Base-by-base conservation (phyloP, 2,113 vertebrate genomes). In the Scomber colias region DNA sequence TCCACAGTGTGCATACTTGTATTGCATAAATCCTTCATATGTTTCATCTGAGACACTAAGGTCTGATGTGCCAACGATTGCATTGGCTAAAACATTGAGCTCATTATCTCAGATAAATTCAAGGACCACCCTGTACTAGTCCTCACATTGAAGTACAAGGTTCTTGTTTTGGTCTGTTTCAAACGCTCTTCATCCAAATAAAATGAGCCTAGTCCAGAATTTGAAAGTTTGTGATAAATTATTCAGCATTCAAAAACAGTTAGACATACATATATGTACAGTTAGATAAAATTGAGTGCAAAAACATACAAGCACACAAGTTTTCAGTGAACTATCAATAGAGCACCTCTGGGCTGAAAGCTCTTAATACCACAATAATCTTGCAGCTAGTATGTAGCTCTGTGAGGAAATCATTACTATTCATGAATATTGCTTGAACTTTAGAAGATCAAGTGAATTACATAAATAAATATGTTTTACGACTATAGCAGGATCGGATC, bases 381-480 rank as follows among this genome's bases (percentile, higher is more conserved):
- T 57, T 56, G n/a, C 49, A 30, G 45, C 13, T 14, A 45, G 55
- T 66, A 64, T 72, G 49, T 16, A 54, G 53, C 19, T 79, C 35
- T 50, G 54, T 16, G 56, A 46, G 35, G 21, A 70, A 56, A 67
- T 51, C 31, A 56, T 62, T 30, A 57, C 45, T 62, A 56, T 66
- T 71, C 24, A 56, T 68, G 35, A 35, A 70, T 55, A 56, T 51
- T 61, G 0, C 48, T 77, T 55, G 16, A 59, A 31, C 19, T 57
- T 50, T 71, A 57, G 21, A 17, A 54, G 60, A 78, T 65, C 21
- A 73, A 65, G 31, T 63, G 61, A 80, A 64, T 80, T 9, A 55
- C 16, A 77, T 77, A 48, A 81, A 83, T 80, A 48, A 69, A 64
- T 70, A 59, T 49, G 49, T 61, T 74, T 73, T n/a, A 63, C 14